Base-by-base conservation (phyloP, 2,797 vertebrate genomes). In the Enteromius anoplus region DNA sequence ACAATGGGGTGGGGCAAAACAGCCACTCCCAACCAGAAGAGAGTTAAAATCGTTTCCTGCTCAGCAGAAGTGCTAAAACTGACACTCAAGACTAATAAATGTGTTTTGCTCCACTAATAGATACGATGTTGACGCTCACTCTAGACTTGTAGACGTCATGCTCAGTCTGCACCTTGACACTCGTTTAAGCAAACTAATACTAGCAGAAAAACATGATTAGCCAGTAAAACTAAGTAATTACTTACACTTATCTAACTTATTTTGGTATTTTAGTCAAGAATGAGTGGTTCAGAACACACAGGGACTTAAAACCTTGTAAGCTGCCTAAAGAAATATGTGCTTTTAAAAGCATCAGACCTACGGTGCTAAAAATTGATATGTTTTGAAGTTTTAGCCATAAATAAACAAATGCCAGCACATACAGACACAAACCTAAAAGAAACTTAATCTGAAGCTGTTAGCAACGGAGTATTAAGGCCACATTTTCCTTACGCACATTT, bases 1-100 rank as follows among this genome's bases (percentile, higher is more conserved):
- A 69, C 19, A 40, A 60, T 34, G 6, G 81, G 62, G 77, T 65
- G 85, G 75, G 80, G 72, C 37, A 21, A 65, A 83, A 23, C 40
- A 34, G 84, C 80, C 71, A 45, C 82, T 82, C 82, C 66, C 51
- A 60, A 75, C 78, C 80, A 78, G 84, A 80, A 77, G 21, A 71
- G 34, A 11, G 21, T 53, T 5, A 72, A 19, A 40, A 34, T 37
- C 2, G 32, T 71, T 37, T 32, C 80, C 29, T n/a, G 17, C 47
- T 49, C 40, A 29, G 42, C 19, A 12, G 5, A n/a, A 37, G 51
- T 78, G 49, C 37, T 45, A 32, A 71, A 47, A 15, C 29, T 55
- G 71, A 62, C 14, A 75, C 32, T 58, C 17, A 21, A 75, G 21
- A 58, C 34, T 14, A 21, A 58, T 75, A 37, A 40, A 53, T 14